Evolutionary conservation across 2,797 vertebrate species (phyloP).

Genomic region (Phataginus tricuspis): DNA sequence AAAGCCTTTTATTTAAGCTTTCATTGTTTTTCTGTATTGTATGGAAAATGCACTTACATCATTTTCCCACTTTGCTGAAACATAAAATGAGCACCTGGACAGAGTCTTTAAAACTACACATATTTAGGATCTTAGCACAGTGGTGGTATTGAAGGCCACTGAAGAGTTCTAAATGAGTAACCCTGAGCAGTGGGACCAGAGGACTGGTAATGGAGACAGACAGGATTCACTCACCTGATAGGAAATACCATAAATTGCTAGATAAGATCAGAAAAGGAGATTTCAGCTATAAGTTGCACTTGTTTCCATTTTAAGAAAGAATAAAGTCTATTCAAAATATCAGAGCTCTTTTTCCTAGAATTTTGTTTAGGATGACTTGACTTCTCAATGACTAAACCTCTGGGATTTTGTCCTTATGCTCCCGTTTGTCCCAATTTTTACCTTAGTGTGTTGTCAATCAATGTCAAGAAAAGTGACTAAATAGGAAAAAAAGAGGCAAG

Average conservation of each 20-base stretch:
- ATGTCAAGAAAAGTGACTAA: not conserved
- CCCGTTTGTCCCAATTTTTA: not conserved
- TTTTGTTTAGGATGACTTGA: not conserved
- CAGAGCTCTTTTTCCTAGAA: not conserved
- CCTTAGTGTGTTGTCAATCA: not conserved
- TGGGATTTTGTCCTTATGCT: not conserved
- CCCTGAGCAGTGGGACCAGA: not conserved
- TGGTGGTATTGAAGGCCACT: not conserved
- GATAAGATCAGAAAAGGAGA: not conserved
- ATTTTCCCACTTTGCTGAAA: not conserved
- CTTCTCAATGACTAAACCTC: not conserved
- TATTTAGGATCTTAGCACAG: not conserved
- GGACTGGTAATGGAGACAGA: not conserved
- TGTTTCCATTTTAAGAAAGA: not conserved
- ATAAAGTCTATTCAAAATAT: not conserved
- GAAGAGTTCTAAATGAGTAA: not conserved
- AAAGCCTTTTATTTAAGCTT: not conserved
- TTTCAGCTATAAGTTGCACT: not conserved
- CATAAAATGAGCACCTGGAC: not conserved
- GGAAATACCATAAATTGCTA: not conserved
- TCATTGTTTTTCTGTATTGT: not conserved
- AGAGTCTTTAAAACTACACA: not conserved
- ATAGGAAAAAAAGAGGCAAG: not conserved
- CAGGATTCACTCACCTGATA: not conserved
- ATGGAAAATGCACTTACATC: not conserved